Conservation (phyloP, 2,888 invertebrate species). For the Dexiosoma caninum region DNA sequence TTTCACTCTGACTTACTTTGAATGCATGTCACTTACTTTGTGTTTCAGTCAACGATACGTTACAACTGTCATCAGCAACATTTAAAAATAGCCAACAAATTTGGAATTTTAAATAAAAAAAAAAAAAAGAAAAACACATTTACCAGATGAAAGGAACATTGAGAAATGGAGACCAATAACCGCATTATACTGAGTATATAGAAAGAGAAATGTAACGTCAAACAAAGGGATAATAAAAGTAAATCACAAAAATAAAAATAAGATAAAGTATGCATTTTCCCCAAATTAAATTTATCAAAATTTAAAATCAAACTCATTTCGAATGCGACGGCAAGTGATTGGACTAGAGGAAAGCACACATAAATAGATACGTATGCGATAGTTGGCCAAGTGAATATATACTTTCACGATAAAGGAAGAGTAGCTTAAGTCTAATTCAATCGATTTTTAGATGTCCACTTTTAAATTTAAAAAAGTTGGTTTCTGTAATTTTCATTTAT, state of each 20-base stretch:
- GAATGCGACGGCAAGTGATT: conserved; percentile 25
- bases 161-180: no score
- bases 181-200: no score
- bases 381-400: no score
- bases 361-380: no score
- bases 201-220: background rate
- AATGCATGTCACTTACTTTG: no score
- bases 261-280: conserved; percentile 31
- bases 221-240: conserved; percentile 17
- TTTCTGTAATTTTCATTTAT: no score
- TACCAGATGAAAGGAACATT: no score
- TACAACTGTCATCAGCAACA: background rate
- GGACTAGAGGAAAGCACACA: background rate
- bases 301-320: conserved; percentile 26
- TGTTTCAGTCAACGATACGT: background rate
- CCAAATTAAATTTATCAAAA: conserved; percentile 6
- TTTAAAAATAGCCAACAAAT: background rate
- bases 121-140: background rate
- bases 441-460: no score
- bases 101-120: background rate
- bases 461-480: no score
- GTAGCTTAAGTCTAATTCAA: no score
- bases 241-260: conserved; percentile 34
- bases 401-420: no score
- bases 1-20: no score